phyloP scores from a whole-genome alignment of 2,113 vertebrate genomes.

The Strix uralensis region DNA sequence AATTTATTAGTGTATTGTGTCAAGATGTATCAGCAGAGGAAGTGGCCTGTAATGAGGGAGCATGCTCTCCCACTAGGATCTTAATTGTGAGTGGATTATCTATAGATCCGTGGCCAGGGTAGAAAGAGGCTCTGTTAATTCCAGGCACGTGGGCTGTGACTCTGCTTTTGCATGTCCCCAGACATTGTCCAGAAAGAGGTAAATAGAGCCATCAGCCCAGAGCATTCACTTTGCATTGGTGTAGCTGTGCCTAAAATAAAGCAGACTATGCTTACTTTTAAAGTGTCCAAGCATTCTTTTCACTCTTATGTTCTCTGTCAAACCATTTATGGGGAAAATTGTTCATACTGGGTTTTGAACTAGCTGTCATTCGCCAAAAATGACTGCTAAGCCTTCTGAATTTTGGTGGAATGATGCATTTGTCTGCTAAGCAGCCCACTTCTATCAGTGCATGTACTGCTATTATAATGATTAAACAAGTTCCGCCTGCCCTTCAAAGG shows the following conservation, averaged over 20 bases:
- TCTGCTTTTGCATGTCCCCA: background rate
- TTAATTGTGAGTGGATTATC: conserved; percentile 26
- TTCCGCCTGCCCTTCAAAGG: background rate
- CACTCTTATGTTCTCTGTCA: background rate
- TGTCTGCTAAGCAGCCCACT: background rate
- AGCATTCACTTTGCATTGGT: background rate
- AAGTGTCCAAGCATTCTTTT: background rate
- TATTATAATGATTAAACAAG: background rate
- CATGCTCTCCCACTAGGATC: background rate
- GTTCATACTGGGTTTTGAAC: background rate
- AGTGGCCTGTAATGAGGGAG: background rate
- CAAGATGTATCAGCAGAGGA: background rate
- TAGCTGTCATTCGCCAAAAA: background rate
- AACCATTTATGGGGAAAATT: conserved; percentile 32
- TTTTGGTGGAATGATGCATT: background rate
- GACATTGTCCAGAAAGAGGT: background rate
- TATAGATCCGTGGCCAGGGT: background rate
- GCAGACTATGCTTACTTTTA: background rate
- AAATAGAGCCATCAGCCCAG: background rate
- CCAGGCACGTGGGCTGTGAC: background rate
- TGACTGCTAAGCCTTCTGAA: background rate
- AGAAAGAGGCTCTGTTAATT: background rate
- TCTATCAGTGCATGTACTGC: background rate
- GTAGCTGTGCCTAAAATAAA: conserved; percentile 46
- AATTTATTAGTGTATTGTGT: background rate